phyloP scores from a whole-genome alignment of 1,140 invertebrate species.

The Caenorhabditis brenneri region DNA sequence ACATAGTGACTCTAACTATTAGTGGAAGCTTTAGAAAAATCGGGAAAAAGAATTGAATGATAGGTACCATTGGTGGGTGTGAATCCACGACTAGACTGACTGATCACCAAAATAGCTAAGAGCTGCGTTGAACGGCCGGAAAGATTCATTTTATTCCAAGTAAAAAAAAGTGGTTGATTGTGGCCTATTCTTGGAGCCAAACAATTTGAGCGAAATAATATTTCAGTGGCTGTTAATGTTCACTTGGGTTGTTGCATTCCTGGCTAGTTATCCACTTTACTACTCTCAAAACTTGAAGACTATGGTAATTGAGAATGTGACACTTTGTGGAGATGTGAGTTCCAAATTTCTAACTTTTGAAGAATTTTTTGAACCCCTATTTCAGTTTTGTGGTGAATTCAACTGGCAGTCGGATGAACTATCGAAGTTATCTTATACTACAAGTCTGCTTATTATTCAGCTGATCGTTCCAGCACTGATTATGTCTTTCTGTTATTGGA shows the following conservation, averaged over 20 bases:
- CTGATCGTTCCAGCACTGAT: constrained; percentile 66
- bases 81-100: too few relatives aligned
- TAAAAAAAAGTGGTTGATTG: too few relatives aligned
- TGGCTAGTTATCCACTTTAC: constrained; percentile 68
- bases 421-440: constrained; percentile 65
- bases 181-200: too few relatives aligned
- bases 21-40: too few relatives aligned
- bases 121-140: too few relatives aligned
- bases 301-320: constrained; percentile 65
- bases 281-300: constrained; percentile 62
- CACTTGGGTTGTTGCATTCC: constrained; percentile 61
- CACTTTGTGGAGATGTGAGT: constrained; percentile 65
- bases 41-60: too few relatives aligned
- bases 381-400: constrained; percentile 68
- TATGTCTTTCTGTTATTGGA: constrained; percentile 71
- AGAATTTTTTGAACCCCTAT: not conserved
- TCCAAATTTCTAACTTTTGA: not conserved
- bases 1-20: too few relatives aligned
- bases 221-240: constrained; percentile 50
- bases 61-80: too few relatives aligned
- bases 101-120: too few relatives aligned
- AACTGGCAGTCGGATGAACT: constrained; percentile 60
- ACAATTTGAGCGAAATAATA: not conserved
- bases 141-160: too few relatives aligned
- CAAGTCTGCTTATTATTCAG: constrained; percentile 63